These are phyloP conservation scores for Hestina assimilis DNA, from an alignment of 1,140 invertebrate species.

Conservation along the genomic window DNA sequence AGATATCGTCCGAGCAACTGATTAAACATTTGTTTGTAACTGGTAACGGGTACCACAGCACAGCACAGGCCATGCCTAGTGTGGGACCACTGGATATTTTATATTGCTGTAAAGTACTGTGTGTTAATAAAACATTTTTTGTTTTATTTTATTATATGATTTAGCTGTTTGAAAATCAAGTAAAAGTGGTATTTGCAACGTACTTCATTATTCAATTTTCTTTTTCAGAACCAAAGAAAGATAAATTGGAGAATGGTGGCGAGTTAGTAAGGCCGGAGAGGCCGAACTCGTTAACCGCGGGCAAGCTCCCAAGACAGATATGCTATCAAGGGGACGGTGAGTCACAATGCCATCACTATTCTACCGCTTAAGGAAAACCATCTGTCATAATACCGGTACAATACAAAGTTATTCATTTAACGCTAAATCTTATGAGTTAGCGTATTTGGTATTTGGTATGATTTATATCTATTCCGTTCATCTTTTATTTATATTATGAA, in stretches of 20 bases:
- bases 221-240: slow-evolving; percentile 91
- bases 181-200: too few species aligned
- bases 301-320: slow-evolving; percentile 84
- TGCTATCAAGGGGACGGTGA: slow-evolving; percentile 87
- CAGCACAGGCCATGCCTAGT: too few species aligned
- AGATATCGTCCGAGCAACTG: too few species aligned
- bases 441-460: neutral
- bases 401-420: neutral
- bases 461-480: neutral
- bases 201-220: too few species aligned
- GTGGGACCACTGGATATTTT: too few species aligned
- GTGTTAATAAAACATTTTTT: too few species aligned
- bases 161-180: too few species aligned
- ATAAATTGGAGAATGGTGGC: slow-evolving; percentile 89
- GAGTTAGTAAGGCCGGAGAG: slow-evolving; percentile 79
- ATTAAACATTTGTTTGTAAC: too few species aligned
- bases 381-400: slow-evolving; percentile 3
- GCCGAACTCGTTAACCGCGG: slow-evolving; percentile 85
- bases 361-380: slow-evolving; percentile 21
- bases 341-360: slow-evolving; percentile 43
- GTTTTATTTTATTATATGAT: too few species aligned
- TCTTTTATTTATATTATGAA: neutral
- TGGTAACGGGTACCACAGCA: too few species aligned
- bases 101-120: too few species aligned
- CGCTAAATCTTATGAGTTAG: neutral